Evolutionary conservation across 2,888 invertebrate genomes (phyloP).

Genomic region (Rhingia rostrata): DNA sequence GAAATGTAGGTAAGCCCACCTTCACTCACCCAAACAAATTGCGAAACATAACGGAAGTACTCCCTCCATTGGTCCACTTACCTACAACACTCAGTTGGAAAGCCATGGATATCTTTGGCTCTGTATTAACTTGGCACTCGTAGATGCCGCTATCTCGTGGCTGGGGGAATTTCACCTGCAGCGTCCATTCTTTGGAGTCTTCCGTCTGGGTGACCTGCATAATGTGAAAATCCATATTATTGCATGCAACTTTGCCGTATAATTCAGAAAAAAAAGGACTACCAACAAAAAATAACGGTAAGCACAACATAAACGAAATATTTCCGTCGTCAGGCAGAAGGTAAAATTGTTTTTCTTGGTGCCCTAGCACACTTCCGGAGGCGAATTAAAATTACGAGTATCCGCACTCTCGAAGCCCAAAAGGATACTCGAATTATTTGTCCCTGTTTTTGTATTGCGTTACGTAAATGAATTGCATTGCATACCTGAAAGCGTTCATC

Average conservation of each 20-base stretch:
- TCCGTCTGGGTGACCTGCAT: conserved; percentile 84
- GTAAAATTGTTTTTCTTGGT: conserved; percentile 58
- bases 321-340: conserved; percentile 58
- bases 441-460: background rate
- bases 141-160: conserved; percentile 90
- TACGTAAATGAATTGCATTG: background rate
- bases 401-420: background rate
- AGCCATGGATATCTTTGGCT: conserved; percentile 94
- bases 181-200: conserved; percentile 94
- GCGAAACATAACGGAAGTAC: no score
- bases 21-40: no score
- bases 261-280: conserved; percentile 34
- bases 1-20: background rate
- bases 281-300: conserved; percentile 13
- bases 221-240: conserved; percentile 52
- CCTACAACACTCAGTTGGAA: conserved; percentile 93
- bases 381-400: conserved; percentile 13
- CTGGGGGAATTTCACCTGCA: conserved; percentile 94
- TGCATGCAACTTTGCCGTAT: conserved; percentile 18
- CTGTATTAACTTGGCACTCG: conserved; percentile 87
- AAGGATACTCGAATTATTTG: background rate
- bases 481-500: conserved; percentile 80
- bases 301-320: background rate
- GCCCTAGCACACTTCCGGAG: conserved; percentile 1
- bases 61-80: conserved; percentile 83